Base-by-base conservation (phyloP, 2,888 invertebrate genomes). In the Doris montereyensis region DNA sequence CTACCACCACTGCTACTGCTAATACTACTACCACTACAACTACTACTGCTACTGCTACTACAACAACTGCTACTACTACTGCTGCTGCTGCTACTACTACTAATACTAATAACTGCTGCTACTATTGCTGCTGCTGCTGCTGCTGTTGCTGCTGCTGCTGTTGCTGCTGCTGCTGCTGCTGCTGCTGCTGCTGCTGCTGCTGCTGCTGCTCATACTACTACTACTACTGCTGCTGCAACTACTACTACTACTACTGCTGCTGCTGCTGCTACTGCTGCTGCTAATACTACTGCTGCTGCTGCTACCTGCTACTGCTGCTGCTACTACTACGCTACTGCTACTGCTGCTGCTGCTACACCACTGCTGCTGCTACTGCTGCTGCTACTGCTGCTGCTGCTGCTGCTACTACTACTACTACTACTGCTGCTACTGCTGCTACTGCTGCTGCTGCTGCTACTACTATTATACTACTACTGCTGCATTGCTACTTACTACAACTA, bases 321-420 rank as follows among this genome's bases (percentile, higher is more conserved):
- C 52, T 13, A 10, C 13, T 8, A 52, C 13, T 52, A 52, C 8
- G 13, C 13, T 52, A 52, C 13, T 8, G 13, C 52, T 52, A 13
- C 8, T 52, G 52, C 13, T 52, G 52, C 52, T 52, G 52, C n/a
- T n/a, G n/a, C n/a, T n/a, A n/a, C n/a, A n/a, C n/a, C n/a, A n/a
- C n/a, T n/a, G n/a, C n/a, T n/a, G 8, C 62, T 13, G n/a, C 62
- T 62, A 62, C 62, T 62, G n/a, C 62, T 62, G n/a, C 62, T 62
- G n/a, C 62, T 62, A 62, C 62, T 62, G n/a, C 62, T 62, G n/a
- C 62, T 62, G n/a, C 62, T 62, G n/a, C 62, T 62, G n/a, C 62
- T 62, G n/a, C 62, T 62, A 62, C 62, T 62, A 62, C 62, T 62
- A 62, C 62, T 62, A 62, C 62, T 62, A 62, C 62, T 62, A 62